phyloP scores from a whole-genome alignment of 2,888 invertebrate species.

The Acronicta leporina region DNA sequence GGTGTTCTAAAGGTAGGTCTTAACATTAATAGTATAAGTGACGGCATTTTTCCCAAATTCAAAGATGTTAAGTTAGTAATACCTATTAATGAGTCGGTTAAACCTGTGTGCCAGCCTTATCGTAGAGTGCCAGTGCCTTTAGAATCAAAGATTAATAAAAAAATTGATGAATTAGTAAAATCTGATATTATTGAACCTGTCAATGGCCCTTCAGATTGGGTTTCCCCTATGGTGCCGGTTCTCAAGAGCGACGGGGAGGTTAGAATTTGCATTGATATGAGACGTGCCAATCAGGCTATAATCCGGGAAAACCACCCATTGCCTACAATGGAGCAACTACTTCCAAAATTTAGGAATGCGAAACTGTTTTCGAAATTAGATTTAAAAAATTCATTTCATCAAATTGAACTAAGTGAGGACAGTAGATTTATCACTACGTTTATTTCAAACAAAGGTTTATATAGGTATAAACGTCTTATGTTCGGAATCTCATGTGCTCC shows the following conservation, averaged over 20 bases:
- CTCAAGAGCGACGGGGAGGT: not conserved
- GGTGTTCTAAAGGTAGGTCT: not conserved
- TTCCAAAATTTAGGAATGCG: slow-evolving; percentile 5
- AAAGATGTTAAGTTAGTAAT: slow-evolving; percentile 33
- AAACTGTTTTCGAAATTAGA: too few species aligned
- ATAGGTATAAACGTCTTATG: not conserved
- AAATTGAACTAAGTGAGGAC: too few species aligned
- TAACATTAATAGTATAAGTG: not conserved
- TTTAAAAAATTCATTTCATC: too few species aligned
- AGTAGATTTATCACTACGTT: too few species aligned
- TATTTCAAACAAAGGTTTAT: too few species aligned
- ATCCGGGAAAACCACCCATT: slow-evolving; percentile 9
- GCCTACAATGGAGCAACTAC: slow-evolving; percentile 6
- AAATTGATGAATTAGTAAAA: slow-evolving; percentile 42
- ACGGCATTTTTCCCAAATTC: slow-evolving; percentile 48
- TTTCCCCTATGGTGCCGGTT: slow-evolving; percentile 47
- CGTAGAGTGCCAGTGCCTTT: slow-evolving; percentile 32
- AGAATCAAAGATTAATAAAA: slow-evolving; percentile 32
- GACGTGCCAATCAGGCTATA: slow-evolving; percentile 4
- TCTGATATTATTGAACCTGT: slow-evolving; percentile 51
- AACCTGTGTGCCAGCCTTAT: slow-evolving; percentile 37
- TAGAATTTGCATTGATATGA: slow-evolving; percentile 6
- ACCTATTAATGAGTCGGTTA: slow-evolving; percentile 21
- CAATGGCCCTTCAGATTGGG: slow-evolving; percentile 43
- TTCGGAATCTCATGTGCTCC: not conserved